Evolutionary conservation across 2,113 vertebrate genomes (phyloP), one percentile per base, ranked within the genome.

Genomic region (Romanogobio albipinnatus): DNA sequence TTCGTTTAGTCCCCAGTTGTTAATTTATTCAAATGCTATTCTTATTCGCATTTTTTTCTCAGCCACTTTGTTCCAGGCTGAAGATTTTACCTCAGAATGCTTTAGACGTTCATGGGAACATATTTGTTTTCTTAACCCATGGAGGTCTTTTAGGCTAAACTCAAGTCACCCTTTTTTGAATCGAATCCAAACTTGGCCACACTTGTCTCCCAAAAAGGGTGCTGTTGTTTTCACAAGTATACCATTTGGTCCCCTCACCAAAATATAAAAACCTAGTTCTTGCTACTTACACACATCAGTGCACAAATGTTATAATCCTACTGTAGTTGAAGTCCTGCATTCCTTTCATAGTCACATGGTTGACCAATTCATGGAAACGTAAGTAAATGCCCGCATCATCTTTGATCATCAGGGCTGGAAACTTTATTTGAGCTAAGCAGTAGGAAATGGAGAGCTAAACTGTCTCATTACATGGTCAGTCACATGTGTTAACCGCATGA

Each of bases 301-400:
- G 77, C 77, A 11, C 77, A 62, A 29, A 26, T 26, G 4, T 49
- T 36, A n/a, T 49, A 51, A 66, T 68, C 61, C 47, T 29, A 14
- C 77, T 80, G n/a, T 36, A 45, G 56, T 26, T 39, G 1, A 62
- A 19, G 39, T 56, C 64, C 29, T 70, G 80, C n/a, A 9, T 81
- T 81, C 62, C 47, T 82, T 71, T 70, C 47, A 49, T 49, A 71
- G 80, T 82, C 80, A 71, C 66, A 43, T 82, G 80, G 29, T 81
- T 80, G 36, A 49, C 22, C n/a, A 70, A 49, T 53, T 66, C 59
- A 29, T 81, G 24, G 61, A 51, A 81, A 80, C 64, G 15, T 66
- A 81, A 66, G 24, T 66, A 81, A 81, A 81, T 71, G 43, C 13
- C 49, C 2, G 1, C 47, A 56, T 82, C 26, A 26, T 82, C 29